Percentiles rank a stretch among this genome's conserved stretches.
These are phyloP conservation scores for Lagorchestes hirsutus DNA, from an alignment of 2,797 vertebrate species.

Conservation along the genomic window DNA sequence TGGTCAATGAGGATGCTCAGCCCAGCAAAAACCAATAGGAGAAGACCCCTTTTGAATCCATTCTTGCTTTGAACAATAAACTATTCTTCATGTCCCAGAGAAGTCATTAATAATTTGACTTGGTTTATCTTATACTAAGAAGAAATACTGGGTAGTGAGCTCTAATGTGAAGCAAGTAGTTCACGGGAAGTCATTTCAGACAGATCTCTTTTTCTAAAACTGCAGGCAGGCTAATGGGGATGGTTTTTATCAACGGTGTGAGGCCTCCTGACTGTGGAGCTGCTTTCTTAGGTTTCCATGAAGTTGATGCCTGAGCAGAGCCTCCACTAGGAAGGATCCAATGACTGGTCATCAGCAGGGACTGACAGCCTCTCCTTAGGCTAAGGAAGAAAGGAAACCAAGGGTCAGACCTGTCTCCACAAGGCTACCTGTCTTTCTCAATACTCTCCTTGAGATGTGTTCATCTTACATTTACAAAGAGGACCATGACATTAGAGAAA, in stretches of 20 bases:
- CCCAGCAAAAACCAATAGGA: slow-evolving; percentile 42
- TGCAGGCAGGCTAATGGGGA: background rate
- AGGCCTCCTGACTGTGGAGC: slow-evolving; percentile 85
- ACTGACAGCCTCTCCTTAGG: slow-evolving; percentile 77
- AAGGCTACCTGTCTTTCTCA: background rate
- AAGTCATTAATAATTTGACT: slow-evolving; percentile 74
- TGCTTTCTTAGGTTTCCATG: slow-evolving; percentile 84
- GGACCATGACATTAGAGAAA: too few relatives aligned
- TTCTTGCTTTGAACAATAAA: slow-evolving; percentile 73
- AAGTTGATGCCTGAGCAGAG: slow-evolving; percentile 80
- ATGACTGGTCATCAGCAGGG: slow-evolving; percentile 70
- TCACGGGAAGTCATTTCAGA: slow-evolving; percentile 61
- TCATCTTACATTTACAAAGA: too few relatives aligned
- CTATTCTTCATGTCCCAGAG: slow-evolving; percentile 70
- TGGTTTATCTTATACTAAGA: slow-evolving; percentile 74
- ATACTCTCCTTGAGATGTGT: too few relatives aligned
- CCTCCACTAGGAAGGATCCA: slow-evolving; percentile 80
- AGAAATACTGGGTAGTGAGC: slow-evolving; percentile 72
- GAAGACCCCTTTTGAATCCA: background rate
- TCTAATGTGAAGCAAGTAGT: slow-evolving; percentile 66
- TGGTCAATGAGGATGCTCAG: slow-evolving; percentile 18
- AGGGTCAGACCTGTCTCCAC: background rate
- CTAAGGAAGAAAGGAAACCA: slow-evolving; percentile 80
- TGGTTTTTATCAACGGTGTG: slow-evolving; percentile 50
- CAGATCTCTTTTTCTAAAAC: background rate